phyloP scores from a whole-genome alignment of 2,888 invertebrate species.

The Calameuta filiformis region DNA sequence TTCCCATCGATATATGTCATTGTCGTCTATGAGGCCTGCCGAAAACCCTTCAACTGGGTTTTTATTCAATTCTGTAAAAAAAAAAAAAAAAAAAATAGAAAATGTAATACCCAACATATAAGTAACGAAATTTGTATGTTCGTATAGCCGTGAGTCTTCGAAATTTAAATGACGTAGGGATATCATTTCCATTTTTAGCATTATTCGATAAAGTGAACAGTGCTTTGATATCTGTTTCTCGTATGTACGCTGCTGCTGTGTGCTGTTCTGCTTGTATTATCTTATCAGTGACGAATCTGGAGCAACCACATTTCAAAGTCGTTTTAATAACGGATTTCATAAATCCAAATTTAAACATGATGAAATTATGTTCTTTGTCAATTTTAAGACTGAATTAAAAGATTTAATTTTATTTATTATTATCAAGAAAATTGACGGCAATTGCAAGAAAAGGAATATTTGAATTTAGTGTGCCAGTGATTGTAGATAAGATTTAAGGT shows the following conservation, averaged over 20 bases:
- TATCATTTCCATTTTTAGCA: background rate
- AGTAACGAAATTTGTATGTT: background rate
- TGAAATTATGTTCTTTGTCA: background rate
- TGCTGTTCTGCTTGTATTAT: background rate
- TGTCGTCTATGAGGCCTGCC: constrained; percentile 99
- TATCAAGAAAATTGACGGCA: background rate
- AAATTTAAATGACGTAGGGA: background rate
- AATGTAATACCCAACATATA: background rate
- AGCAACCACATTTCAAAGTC: background rate
- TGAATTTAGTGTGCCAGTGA: background rate
- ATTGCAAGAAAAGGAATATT: background rate
- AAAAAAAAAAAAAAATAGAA: background rate
- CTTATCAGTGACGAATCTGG: background rate
- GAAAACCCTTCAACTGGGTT: constrained; percentile 99
- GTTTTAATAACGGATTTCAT: background rate
- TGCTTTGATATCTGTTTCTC: background rate
- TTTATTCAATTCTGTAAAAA: constrained; percentile 92
- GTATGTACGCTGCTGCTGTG: background rate
- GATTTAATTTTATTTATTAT: background rate
- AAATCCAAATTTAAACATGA: background rate
- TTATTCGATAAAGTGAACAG: background rate
- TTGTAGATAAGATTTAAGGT: background rate
- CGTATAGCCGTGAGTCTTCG: background rate
- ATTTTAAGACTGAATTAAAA: background rate
- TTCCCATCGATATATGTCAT: constrained; percentile 99